Evolutionary conservation across 1,140 invertebrate species (phyloP).

Genomic region (Laupala kohalensis): DNA sequence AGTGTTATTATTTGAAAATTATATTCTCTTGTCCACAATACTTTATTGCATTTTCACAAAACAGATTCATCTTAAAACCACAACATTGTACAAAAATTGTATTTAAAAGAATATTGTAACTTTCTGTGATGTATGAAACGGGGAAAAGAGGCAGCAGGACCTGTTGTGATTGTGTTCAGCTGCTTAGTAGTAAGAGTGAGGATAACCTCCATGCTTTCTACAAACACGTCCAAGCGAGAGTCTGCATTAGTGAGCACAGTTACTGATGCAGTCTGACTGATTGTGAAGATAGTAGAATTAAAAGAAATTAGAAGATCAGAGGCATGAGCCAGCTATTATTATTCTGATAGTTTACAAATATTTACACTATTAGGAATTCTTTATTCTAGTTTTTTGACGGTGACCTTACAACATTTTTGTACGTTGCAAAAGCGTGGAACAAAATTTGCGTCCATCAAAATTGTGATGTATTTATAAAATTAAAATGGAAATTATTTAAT

Average conservation of each 20-base stretch:
- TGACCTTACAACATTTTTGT: neutral
- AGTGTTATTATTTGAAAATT: neutral
- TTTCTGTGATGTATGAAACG: conserved; percentile 13
- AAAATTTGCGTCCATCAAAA: conserved; percentile 12
- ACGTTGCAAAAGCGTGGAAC: neutral
- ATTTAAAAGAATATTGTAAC: conserved; percentile 4
- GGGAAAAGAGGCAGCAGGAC: conserved; percentile 13
- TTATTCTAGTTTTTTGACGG: neutral
- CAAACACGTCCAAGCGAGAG: neutral
- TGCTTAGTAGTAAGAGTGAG: conserved; percentile 5
- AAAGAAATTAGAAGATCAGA: neutral
- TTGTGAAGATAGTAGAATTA: neutral
- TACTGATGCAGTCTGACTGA: neutral
- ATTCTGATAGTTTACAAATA: neutral
- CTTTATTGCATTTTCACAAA: neutral
- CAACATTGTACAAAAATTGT: neutral
- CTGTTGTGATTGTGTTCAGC: conserved; percentile 9
- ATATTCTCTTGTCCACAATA: neutral
- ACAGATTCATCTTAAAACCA: neutral
- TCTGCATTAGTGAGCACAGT: neutral
- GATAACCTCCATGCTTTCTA: neutral
- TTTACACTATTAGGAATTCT: neutral
- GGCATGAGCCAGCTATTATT: neutral
- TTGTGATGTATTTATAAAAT: conserved; percentile 8
- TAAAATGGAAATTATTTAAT: neutral